Evolutionary conservation across 2,797 vertebrate genomes (phyloP).

Genomic region (Phataginus tricuspis): DNA sequence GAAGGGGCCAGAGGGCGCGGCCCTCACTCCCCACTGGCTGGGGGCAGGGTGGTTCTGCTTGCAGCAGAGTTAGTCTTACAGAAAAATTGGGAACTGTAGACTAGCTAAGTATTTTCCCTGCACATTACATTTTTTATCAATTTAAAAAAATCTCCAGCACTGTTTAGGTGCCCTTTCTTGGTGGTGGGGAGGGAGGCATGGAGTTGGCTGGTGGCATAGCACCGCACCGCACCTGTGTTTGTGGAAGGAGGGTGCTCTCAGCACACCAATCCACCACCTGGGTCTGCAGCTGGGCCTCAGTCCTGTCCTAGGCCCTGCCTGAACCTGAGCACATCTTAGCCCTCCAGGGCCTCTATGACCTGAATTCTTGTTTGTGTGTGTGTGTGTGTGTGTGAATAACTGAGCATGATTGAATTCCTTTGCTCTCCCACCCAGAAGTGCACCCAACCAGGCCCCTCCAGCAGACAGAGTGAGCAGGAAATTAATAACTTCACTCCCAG

Average conservation of each 20-base stretch:
- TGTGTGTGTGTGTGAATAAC: neutral
- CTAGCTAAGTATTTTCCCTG: neutral
- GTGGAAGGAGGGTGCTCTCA: neutral
- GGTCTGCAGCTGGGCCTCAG: neutral
- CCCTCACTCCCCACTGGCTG: neutral
- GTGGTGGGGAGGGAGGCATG: too few relatives aligned
- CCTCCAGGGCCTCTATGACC: neutral
- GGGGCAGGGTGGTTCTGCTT: neutral
- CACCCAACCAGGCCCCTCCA: neutral
- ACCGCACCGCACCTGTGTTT: slow-evolving; percentile 18
- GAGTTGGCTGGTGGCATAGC: neutral
- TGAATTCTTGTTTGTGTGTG: neutral
- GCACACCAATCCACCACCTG: neutral
- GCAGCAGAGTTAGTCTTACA: neutral
- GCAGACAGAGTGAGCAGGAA: neutral
- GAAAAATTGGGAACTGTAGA: neutral
- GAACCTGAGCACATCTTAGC: neutral
- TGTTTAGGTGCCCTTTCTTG: neutral
- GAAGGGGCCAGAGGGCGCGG: neutral
- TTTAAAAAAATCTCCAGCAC: neutral
- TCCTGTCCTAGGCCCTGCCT: neutral
- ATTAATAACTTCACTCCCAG: neutral
- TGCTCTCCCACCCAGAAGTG: neutral
- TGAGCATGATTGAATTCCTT: neutral
- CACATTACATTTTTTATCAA: neutral